Evolutionary conservation across 1,140 invertebrate genomes (phyloP), one percentile per base, ranked within the genome.

Genomic region (Apocrypta bakeri): DNA sequence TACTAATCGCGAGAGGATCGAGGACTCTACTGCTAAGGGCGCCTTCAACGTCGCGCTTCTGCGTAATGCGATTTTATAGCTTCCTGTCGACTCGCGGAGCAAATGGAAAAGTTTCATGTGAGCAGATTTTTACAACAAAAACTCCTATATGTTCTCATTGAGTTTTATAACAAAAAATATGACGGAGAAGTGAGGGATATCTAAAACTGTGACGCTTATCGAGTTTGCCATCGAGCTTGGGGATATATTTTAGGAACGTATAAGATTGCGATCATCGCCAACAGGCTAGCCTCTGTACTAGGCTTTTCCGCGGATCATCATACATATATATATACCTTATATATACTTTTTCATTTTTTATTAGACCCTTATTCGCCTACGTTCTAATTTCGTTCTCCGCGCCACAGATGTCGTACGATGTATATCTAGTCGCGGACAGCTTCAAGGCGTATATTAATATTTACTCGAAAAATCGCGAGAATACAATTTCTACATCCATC

Each of bases 31-130:
- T 11, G 21, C 33, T 40, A 81, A 81, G 75, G 81, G 73, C 72
- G 66, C 64, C 73, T 80, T 86, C 85, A 84, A 88, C 83, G 84
- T 83, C 85, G n/a, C n/a, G 85, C 56, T 89, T 88, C 88, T 84
- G 81, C 84, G 88, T 89, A 87, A 83, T 79, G 83, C 85, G 85
- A 87, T 88, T 91, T 91, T 90, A 91, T 79, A 89, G 89, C 90
- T 91, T 91, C 89, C 90, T 89, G 85, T 72, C 69, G 31, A 1
- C 42, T 12, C 12, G 42, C 42, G 48, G 48, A 56, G 17, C 48
- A n/a, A n/a, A n/a, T 17, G 48, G 48, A 56, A 56, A 56, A 56
- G n/a, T 56, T 56, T 56, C 48, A 48, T 56, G 21, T 21, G 21
- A 14, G 48, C n/a, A n/a, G 48, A 56, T 56, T 56, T 56, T 4